These are phyloP conservation scores for Vulpes lagopus DNA, from an alignment of 2,113 vertebrate genomes.

Conservation along the genomic window DNA sequence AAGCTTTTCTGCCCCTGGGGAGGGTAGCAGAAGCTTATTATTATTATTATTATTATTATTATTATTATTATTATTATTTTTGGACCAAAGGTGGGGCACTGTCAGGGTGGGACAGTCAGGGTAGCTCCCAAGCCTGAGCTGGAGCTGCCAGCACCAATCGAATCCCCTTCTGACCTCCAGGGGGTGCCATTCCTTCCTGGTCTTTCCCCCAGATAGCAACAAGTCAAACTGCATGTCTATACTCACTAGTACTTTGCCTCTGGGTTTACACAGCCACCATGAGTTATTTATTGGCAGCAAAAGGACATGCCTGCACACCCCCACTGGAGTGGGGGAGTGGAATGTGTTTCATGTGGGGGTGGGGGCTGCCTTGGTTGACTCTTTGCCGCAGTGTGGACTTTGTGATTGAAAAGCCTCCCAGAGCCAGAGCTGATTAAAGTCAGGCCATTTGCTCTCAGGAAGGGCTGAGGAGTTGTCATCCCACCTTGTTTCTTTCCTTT, in stretches of 20 bases:
- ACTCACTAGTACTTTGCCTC: conserved; percentile 68
- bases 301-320: conserved; percentile 74
- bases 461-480: conserved; percentile 16
- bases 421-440: conserved; percentile 64
- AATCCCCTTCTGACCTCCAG: conserved; percentile 44
- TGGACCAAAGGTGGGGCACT: neutral
- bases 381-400: conserved; percentile 75
- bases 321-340: conserved; percentile 69
- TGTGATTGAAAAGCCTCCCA: conserved; percentile 73
- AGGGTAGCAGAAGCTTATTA: neutral
- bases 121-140: neutral
- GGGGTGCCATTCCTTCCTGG: conserved; percentile 59
- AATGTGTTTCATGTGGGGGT: conserved; percentile 74
- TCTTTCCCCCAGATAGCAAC: conserved; percentile 67
- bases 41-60: too few species aligned
- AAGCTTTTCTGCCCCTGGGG: neutral
- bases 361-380: conserved; percentile 64
- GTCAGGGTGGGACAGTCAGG: neutral
- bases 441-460: conserved; percentile 64
- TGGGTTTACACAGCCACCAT: conserved; percentile 71
- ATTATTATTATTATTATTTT: neutral
- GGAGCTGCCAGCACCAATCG: neutral
- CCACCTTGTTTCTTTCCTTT: conserved; percentile 34
- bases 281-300: conserved; percentile 82
- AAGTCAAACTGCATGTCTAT: conserved; percentile 66